These are phyloP conservation scores for Drosophila diplacantha DNA, from an alignment of 2,888 invertebrate genomes.

Conservation along the genomic window DNA sequence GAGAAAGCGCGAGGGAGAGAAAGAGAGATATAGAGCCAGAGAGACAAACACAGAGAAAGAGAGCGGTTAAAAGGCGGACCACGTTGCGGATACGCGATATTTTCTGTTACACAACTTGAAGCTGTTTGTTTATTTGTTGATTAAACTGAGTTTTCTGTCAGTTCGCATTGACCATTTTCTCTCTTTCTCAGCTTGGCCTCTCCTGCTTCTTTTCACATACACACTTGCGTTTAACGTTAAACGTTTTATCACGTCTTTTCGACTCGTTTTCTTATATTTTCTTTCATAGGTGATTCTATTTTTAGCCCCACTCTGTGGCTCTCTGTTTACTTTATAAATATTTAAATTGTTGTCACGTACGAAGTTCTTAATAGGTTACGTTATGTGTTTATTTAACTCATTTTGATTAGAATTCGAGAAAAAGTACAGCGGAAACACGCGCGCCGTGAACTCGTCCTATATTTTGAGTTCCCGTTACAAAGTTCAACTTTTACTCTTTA, in stretches of 20 bases:
- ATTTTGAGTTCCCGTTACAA: conserved; percentile 14
- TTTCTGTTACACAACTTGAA: conserved; percentile 62
- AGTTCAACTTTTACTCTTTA: conserved; percentile 26
- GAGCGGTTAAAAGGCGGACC: conserved; percentile 28
- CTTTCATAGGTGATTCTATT: conserved; percentile 63
- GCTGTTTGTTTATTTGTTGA: conserved; percentile 37
- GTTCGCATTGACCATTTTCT: conserved; percentile 6
- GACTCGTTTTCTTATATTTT: conserved; percentile 61
- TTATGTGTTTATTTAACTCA: conserved; percentile 72
- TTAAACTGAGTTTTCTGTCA: conserved; percentile 33
- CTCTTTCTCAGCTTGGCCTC: conserved; percentile 27
- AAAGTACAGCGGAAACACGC: conserved; percentile 55
- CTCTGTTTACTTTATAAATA: conserved; percentile 71
- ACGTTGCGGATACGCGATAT: conserved; percentile 68
- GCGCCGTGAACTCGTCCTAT: conserved; percentile 25
- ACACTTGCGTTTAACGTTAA: conserved; percentile 39
- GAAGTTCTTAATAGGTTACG: conserved; percentile 72
- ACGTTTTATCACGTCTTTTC: conserved; percentile 65
- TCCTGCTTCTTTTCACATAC: conserved; percentile 44
- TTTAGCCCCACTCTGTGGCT: conserved; percentile 50
- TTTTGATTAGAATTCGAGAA: conserved; percentile 66
- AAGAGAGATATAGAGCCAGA: background rate
- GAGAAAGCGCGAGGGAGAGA: conserved; percentile 13
- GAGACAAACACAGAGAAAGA: conserved; percentile 6
- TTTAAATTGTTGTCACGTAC: conserved; percentile 72